Evolutionary conservation across 2,113 vertebrate genomes (phyloP), one percentile per base, ranked within the genome.

Genomic region (Uria lomvia): DNA sequence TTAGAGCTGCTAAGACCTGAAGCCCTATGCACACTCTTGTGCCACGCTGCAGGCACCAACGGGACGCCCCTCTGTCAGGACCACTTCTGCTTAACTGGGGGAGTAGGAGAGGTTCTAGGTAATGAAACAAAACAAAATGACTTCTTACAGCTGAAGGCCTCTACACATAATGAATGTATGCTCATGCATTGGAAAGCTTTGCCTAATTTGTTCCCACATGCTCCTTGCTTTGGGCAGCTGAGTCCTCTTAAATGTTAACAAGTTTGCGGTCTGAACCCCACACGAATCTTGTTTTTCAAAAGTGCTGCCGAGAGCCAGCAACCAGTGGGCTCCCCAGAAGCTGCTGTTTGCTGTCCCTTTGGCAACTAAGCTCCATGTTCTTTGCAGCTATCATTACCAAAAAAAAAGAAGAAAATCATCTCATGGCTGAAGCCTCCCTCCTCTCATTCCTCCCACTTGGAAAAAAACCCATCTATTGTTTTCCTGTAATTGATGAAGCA

Each of bases 401-500:
- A 94, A 72, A 72, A 80, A 68, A 38, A 67, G 23, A 87, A 81
- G 49, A 88, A 87, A 93, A 93, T 65, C 0, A 88, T 82, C 76
- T 93, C 60, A 58, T 12, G 83, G 83, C 71, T 93, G 85, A 95
- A 90, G 66, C 70, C 53, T 76, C 75, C 87, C 92, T 94, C 80
- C 73, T 34, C 11, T 74, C 85, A 80, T 78, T 82, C 85, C 94
- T 95, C 77, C 90, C 50, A 59, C 67, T 83, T 72, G 81, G 60
- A 86, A 85, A 92, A 94, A 96, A 91, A 0, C 8, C 14, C 52
- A 80, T 85, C 78, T 91, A 92, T 94, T 93, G 92, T 91, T 94
- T 92, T 91, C 83, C 86, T 97, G 90, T 96, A 96, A 96, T 96
- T 90, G 95, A 96, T 96, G 84, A 90, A 96, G 95, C 94, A 95